phyloP scores from a whole-genome alignment of 2,797 vertebrate genomes.

The Serranus cabrilla region DNA sequence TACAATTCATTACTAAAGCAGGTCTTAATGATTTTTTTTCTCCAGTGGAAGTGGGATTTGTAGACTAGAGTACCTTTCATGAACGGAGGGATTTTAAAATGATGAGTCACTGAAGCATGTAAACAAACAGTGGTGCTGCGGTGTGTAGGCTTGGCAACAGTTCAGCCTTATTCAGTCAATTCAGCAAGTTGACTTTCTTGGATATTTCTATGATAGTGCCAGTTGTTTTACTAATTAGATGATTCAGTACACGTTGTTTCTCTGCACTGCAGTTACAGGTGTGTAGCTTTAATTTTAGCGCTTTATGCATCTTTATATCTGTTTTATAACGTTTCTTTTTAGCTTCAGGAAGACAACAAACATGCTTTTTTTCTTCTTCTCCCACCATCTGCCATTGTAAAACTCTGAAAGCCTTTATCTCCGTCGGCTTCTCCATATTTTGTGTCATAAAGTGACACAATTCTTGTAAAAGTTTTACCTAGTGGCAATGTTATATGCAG shows the following conservation, averaged over 20 bases:
- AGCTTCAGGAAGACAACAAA: neutral
- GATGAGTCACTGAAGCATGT: slow-evolving; percentile 29
- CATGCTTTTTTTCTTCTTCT: neutral
- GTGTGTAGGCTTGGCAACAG: slow-evolving; percentile 10
- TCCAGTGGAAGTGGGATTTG: slow-evolving; percentile 9
- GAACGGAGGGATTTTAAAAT: slow-evolving; percentile 36
- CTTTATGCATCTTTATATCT: slow-evolving; percentile 11
- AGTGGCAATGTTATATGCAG: neutral
- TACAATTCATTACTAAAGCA: slow-evolving; percentile 23
- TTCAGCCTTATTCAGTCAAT: neutral
- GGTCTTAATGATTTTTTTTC: slow-evolving; percentile 13
- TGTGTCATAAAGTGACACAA: neutral
- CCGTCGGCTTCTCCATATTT: neutral
- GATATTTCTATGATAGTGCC: neutral
- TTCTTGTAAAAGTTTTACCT: slow-evolving; percentile 13
- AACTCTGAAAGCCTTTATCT: neutral
- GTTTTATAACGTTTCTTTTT: neutral
- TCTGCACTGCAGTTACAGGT: neutral
- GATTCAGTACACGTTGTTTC: neutral
- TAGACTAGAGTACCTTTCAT: slow-evolving; percentile 1
- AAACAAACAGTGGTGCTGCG: slow-evolving; percentile 4
- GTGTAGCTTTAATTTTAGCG: neutral
- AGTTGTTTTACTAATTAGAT: neutral
- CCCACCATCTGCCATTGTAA: slow-evolving; percentile 3
- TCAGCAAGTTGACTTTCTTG: neutral